Conservation (phyloP, 2,888 invertebrate species). For the Bombyx huttoni region DNA sequence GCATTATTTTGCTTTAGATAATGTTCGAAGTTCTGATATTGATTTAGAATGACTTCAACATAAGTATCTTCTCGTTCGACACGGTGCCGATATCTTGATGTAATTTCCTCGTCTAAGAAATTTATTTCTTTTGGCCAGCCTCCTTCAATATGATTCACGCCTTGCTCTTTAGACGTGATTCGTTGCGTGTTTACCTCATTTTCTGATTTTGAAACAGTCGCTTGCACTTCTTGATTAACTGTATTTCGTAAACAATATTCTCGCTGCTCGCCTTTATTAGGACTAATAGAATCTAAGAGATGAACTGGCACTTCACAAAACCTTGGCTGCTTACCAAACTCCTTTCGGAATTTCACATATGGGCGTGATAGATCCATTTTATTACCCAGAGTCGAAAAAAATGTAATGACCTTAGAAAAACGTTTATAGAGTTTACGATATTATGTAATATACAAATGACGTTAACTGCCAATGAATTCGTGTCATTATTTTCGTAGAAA, state of each 20-base stretch:
- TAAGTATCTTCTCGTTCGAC: constrained; percentile 83
- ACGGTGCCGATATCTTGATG: constrained; percentile 78
- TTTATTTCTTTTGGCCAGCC: constrained; percentile 86
- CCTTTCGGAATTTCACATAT: constrained; percentile 46
- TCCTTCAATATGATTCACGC: constrained; percentile 81
- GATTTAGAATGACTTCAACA: constrained; percentile 71
- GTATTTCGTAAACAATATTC: constrained; percentile 55
- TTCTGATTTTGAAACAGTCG: constrained; percentile 28
- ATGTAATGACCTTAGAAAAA: too few relatives aligned
- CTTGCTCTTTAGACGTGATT: constrained; percentile 56
- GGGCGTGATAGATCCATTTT: constrained; percentile 16
- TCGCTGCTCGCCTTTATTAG: constrained; percentile 32
- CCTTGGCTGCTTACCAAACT: constrained; percentile 55
- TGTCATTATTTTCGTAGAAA: too few relatives aligned
- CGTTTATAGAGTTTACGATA: too few relatives aligned
- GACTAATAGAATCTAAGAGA: constrained; percentile 33
- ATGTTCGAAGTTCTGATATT: constrained; percentile 69
- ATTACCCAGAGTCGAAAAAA: not conserved
- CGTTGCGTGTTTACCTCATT: constrained; percentile 71
- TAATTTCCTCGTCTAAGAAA: constrained; percentile 75
- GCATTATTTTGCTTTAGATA: constrained; percentile 81
- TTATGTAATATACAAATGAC: too few relatives aligned
- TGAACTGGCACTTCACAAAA: constrained; percentile 39
- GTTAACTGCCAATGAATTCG: too few relatives aligned
- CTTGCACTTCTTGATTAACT: constrained; percentile 46